Conservation (phyloP, 1,140 invertebrate genomes). For the Lordiphosa collinella region DNA sequence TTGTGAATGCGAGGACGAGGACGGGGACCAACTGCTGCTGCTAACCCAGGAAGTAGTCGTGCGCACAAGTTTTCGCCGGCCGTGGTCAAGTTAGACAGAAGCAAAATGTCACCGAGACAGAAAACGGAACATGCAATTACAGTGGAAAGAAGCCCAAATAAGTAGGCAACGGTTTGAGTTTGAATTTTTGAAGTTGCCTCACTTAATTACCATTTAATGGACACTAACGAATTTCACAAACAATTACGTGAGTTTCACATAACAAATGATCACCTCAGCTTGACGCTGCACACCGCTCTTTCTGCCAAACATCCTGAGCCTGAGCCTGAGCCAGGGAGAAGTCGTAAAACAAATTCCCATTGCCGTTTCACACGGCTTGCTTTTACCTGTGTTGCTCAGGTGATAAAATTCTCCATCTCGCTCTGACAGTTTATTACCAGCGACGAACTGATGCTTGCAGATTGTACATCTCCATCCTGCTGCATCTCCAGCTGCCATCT, state of each 20-base stretch:
- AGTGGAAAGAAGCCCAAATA: too few relatives aligned
- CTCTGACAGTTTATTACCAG: slow-evolving; percentile 8
- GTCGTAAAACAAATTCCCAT: slow-evolving; percentile 7
- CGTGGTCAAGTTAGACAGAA: slow-evolving; percentile 16
- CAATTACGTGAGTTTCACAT: too few relatives aligned
- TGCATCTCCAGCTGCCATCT: neutral
- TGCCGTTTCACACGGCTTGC: slow-evolving; percentile 4
- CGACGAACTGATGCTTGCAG: slow-evolving; percentile 8
- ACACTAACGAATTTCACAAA: neutral
- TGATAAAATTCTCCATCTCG: neutral
- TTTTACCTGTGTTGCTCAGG: slow-evolving; percentile 3
- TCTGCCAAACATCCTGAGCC: too few relatives aligned
- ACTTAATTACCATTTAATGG: too few relatives aligned
- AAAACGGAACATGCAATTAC: neutral
- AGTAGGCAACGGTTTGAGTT: too few relatives aligned
- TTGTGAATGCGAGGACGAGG: slow-evolving; percentile 6
- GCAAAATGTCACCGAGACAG: neutral
- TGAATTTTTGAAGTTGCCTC: too few relatives aligned
- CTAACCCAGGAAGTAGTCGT: slow-evolving; percentile 13
- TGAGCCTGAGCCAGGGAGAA: too few relatives aligned
- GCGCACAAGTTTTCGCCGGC: slow-evolving; percentile 14
- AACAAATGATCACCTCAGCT: too few relatives aligned
- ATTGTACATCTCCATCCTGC: slow-evolving; percentile 4
- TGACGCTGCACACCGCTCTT: neutral
- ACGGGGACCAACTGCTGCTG: too few relatives aligned